These are phyloP conservation scores for Sebastes cheni DNA, from an alignment of 2,797 vertebrate genomes.

Conservation along the genomic window DNA sequence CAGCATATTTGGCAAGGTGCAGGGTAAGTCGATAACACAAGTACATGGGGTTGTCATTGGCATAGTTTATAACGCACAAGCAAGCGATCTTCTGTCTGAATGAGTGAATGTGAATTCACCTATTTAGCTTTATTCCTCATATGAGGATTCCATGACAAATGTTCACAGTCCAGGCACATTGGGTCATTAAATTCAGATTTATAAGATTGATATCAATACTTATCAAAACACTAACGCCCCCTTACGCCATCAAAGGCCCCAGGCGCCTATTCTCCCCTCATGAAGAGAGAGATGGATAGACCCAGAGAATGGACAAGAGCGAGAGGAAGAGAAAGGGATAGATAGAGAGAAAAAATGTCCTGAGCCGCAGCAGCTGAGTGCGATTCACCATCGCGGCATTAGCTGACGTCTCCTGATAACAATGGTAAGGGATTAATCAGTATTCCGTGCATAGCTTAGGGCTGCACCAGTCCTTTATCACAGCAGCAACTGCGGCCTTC, in stretches of 20 bases:
- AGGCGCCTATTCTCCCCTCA: slow-evolving; percentile 49
- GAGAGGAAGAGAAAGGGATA: slow-evolving; percentile 35
- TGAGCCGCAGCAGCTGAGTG: slow-evolving; percentile 40
- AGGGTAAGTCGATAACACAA: slow-evolving; percentile 30
- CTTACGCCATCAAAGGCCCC: slow-evolving; percentile 57
- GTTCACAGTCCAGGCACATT: slow-evolving; percentile 46
- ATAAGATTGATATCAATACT: slow-evolving; percentile 76
- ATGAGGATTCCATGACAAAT: slow-evolving; percentile 69
- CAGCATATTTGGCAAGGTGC: background rate
- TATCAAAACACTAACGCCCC: slow-evolving; percentile 74
- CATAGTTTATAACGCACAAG: slow-evolving; percentile 20
- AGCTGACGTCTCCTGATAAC: slow-evolving; percentile 73
- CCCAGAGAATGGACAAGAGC: slow-evolving; percentile 34
- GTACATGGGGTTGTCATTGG: background rate
- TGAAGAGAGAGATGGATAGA: slow-evolving; percentile 62
- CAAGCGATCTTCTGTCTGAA: slow-evolving; percentile 35
- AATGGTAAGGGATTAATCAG: slow-evolving; percentile 73
- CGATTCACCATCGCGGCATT: slow-evolving; percentile 60
- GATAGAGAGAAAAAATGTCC: slow-evolving; percentile 53
- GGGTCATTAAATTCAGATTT: slow-evolving; percentile 77
- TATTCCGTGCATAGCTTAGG: slow-evolving; percentile 65
- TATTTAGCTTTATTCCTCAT: slow-evolving; percentile 63
- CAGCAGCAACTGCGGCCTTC: slow-evolving; percentile 61
- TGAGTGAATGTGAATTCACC: slow-evolving; percentile 49
- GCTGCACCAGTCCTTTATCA: slow-evolving; percentile 72